Evolutionary conservation across 2,113 vertebrate species (phyloP).

Genomic region (Halichoerus grypus): DNA sequence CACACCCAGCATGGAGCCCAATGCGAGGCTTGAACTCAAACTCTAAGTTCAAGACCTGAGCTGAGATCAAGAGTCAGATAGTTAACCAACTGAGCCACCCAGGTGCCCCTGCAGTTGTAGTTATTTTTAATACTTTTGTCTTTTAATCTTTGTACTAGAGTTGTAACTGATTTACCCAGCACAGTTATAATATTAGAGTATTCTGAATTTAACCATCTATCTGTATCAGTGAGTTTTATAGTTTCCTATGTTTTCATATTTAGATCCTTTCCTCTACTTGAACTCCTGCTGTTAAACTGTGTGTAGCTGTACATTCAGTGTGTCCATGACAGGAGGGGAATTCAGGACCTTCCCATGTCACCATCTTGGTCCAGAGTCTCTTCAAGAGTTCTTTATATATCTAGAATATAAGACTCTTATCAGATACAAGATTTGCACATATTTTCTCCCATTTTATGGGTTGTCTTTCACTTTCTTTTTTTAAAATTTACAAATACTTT

Average conservation of each 20-base stretch:
- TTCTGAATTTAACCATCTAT: not conserved
- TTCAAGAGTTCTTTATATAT: not conserved
- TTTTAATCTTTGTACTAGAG: not conserved
- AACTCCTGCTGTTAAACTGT: not conserved
- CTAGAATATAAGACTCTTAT: not conserved
- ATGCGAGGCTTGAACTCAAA: not conserved
- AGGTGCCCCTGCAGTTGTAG: not conserved
- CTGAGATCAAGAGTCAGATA: not conserved
- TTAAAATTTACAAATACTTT: not conserved
- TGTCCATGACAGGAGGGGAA: not conserved
- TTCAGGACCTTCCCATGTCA: not conserved
- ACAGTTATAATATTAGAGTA: not conserved
- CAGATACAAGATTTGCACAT: not conserved
- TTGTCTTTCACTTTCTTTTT: not conserved
- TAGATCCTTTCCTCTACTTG: not conserved
- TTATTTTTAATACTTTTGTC: not conserved
- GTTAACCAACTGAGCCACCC: not conserved
- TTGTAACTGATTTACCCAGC: not conserved
- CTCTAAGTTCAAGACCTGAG: not conserved
- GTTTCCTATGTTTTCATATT: not conserved
- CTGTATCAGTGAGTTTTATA: not conserved
- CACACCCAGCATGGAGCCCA: not conserved
- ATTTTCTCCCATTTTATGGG: not conserved
- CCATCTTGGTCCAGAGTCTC: not conserved
- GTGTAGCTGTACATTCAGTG: not conserved